Evolutionary conservation across 1,140 invertebrate species (phyloP).

Genomic region (Papilio xuthus): DNA sequence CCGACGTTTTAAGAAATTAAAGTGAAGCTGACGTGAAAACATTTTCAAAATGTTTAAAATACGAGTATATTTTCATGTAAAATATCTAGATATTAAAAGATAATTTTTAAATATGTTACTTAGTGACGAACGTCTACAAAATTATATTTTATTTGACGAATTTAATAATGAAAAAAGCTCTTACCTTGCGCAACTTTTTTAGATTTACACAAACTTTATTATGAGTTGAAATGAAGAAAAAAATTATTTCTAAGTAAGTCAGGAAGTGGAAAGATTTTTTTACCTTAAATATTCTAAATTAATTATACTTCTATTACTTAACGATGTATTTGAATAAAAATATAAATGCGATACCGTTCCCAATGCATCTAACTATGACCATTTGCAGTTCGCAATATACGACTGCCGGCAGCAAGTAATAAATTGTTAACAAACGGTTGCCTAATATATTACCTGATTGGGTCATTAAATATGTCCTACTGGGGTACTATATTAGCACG

Average conservation of each 20-base stretch:
- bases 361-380: not conserved
- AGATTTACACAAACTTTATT: no score
- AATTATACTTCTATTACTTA: no score
- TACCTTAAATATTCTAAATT: no score
- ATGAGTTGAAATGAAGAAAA: no score
- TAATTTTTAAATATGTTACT: not conserved
- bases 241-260: no score
- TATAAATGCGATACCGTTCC: not conserved
- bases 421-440: conserved; percentile 23
- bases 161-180: not conserved
- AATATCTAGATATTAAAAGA: not conserved
- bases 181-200: no score
- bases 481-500: conserved; percentile 17
- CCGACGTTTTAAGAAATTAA: conserved; percentile 21
- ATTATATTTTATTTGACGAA: not conserved
- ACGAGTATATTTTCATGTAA: conserved; percentile 4
- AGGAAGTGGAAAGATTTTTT: no score
- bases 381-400: conserved; percentile 1
- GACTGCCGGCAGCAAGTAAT: not conserved
- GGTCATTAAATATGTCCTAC: conserved; percentile 29
- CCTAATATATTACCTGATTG: conserved; percentile 20
- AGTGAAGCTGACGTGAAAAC: not conserved
- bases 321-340: no score
- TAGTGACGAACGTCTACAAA: not conserved
- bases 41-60: not conserved